These are phyloP conservation scores for Hippotragus niger DNA, from an alignment of 2,113 vertebrate genomes.

Conservation along the genomic window DNA sequence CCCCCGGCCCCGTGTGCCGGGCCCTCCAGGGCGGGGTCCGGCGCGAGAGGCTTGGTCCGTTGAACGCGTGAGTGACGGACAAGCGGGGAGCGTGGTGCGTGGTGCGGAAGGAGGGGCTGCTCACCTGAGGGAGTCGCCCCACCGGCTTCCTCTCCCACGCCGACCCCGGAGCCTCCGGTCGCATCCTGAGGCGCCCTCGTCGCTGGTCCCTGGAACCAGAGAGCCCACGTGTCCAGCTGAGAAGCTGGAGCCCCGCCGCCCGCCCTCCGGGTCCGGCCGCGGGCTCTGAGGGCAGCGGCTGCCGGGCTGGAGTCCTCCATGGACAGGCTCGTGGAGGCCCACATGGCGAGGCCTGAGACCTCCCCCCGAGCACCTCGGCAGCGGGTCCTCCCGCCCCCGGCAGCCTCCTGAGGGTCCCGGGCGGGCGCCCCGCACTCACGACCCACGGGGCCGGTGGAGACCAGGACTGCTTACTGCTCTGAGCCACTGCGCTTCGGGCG, in stretches of 20 bases:
- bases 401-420: not conserved
- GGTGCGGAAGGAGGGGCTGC: not conserved
- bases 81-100: fast-evolving
- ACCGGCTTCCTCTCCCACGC: not conserved
- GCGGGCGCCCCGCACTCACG: not conserved
- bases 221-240: not conserved
- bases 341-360: fast-evolving
- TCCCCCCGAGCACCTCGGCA: fast-evolving
- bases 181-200: not conserved
- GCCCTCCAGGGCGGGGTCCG: not conserved
- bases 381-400: not conserved
- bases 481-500: not conserved
- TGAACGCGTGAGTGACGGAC: fast-evolving
- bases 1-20: not conserved
- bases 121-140: constrained; percentile 42
- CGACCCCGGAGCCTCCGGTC: not conserved
- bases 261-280: fast-evolving
- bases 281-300: fast-evolving
- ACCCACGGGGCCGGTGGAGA: not conserved
- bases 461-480: not conserved
- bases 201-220: constrained; percentile 52
- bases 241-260: fast-evolving
- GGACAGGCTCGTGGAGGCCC: not conserved
- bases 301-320: fast-evolving
- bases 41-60: fast-evolving